Evolutionary conservation across 1,140 invertebrate species (phyloP).

Genomic region (Oncopodura yosiiana): DNA sequence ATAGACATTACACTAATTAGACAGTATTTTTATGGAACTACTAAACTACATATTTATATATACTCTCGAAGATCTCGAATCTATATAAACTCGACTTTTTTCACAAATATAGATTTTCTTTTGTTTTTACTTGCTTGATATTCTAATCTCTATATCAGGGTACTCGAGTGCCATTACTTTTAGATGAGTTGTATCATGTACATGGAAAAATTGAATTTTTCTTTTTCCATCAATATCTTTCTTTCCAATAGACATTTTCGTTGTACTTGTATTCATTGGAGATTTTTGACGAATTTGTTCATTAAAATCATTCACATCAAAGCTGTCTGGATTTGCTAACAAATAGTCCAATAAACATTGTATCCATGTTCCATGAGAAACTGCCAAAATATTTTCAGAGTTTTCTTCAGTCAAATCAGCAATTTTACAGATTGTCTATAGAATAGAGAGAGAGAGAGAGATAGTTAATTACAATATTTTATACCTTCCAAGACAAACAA

Average conservation of each 20-base stretch:
- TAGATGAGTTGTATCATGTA: too few relatives aligned
- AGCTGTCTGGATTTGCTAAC: not conserved
- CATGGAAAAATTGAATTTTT: not conserved
- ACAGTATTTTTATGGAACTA: too few relatives aligned
- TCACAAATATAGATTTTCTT: too few relatives aligned
- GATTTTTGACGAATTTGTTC: not conserved
- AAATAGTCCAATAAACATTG: slow-evolving; percentile 26
- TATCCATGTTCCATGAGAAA: slow-evolving; percentile 26
- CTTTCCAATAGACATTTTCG: slow-evolving; percentile 4
- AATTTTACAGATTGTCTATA: slow-evolving; percentile 19
- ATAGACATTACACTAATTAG: too few relatives aligned
- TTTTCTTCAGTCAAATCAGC: slow-evolving; percentile 5
- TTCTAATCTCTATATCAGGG: too few relatives aligned
- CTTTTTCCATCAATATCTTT: not conserved
- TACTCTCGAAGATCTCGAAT: too few relatives aligned
- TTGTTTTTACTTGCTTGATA: too few relatives aligned
- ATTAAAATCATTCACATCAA: slow-evolving; percentile 7
- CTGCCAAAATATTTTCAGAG: slow-evolving; percentile 20
- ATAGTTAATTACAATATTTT: not conserved
- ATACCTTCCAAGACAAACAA: not conserved
- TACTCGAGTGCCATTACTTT: too few relatives aligned
- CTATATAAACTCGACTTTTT: too few relatives aligned
- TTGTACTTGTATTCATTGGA: slow-evolving; percentile 10
- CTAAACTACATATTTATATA: too few relatives aligned
- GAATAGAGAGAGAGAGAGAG: not conserved